Evolutionary conservation across 2,888 invertebrate species (phyloP), one percentile per base, ranked within the genome.

Genomic region (Diplazon laetatorius): DNA sequence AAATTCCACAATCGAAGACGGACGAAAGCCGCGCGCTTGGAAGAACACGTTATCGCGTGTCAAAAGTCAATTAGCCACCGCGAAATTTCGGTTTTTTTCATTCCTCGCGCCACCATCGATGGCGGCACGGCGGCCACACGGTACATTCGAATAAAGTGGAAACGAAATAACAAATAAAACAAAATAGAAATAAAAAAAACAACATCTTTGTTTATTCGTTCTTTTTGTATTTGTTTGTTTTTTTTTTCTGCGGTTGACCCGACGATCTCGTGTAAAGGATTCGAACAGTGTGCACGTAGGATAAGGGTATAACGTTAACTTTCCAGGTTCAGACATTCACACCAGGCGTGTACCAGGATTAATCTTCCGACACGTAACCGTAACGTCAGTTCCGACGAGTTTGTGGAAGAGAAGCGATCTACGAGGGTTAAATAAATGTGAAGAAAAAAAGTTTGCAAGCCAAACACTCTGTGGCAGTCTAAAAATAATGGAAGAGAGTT

Each of bases 71-170:
- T 88, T 87, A 87, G 82, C 86, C 81, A 85, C 86, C 81, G 85
- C 85, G 82, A 87, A 88, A 88, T 87, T 86, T 86, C 84, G 85
- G n/a, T n/a, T n/a, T n/a, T 87, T 87, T 87, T 84, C 80, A 63
- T 69, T 25, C 78, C 79, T 63, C 71, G 35, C 78, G 70, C 35
- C 6, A 62, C 70, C 80, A 72, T 71, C 46, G 71, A 37, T 81
- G 80, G 65, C 50, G 68, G 39, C 18, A 39, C 50, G 70, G 62
- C 71, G n/a, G n/a, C n/a, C n/a, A n/a, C n/a, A n/a, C 30, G 30
- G 30, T 52, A 60, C 39, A n/a, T n/a, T n/a, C n/a, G n/a, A 65
- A 35, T 76, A 73, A 65, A 81, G 76, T 79, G 65, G 69, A 70
- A 65, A 62, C 46, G 16, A 12, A 44, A 39, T 37, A 55, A 59